Evolutionary conservation across 2,797 vertebrate genomes (phyloP), one percentile per base, ranked within the genome.

Genomic region (Coregonus suidteri): DNA sequence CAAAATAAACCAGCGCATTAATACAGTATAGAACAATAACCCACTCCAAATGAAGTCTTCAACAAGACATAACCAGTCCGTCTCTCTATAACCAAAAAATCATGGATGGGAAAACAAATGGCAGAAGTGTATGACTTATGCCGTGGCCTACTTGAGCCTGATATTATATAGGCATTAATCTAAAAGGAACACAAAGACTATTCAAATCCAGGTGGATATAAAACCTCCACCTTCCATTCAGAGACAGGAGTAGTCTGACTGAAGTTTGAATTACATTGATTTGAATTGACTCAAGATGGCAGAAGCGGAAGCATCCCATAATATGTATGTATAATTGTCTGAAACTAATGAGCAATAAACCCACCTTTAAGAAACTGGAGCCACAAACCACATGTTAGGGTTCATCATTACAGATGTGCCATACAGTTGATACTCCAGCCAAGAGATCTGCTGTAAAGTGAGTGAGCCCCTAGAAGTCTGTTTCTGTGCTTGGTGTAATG

Each of bases 331-430:
- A 56, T 47, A 20, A 53, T 41, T 78, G 20, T 71, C 56, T 73
- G 13, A 81, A 74, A 64, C 75, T 86, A 86, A 87, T 75, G 77
- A 83, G 78, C 65, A 78, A 84, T 80, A 81, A 83, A 79, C 66
- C 20, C 5, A 72, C 47, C 56, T 41, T 30, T 71, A 54, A 41
- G 69, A 31, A 87, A 87, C 73, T 87, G 73, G 73, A 83, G 79
- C 47, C 77, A 83, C 76, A 87, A 75, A 81, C 75, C 4, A 84
- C 83, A 81, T 82, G 35, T 67, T 3, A 59, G 41, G 62, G 77
- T 73, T 70, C 56, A 70, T 86, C 76, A 74, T 54, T 79, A 75
- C 77, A 78, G 67, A 78, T 77, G 47, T 79, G 79, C 35, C n/a
- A 20, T 59, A 59, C 6, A 59, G 4, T 6, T 59, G 6, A 56